phyloP scores from a whole-genome alignment of 2,888 invertebrate genomes.

The Xylocampa areola region DNA sequence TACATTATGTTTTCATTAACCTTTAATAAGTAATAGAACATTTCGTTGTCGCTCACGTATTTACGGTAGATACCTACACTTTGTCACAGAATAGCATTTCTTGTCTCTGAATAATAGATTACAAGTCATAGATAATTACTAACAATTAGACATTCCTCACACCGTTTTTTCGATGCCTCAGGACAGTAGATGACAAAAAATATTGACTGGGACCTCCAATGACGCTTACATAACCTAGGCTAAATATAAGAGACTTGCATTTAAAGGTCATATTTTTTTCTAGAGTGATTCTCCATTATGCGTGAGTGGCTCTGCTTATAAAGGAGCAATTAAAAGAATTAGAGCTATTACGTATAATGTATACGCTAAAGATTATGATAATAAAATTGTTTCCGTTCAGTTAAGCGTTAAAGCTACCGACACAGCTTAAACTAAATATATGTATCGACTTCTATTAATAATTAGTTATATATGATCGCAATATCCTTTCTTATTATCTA shows the following conservation, averaged over 20 bases:
- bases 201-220: constrained; percentile 52
- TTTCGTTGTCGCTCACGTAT: constrained; percentile 47
- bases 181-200: constrained; percentile 27
- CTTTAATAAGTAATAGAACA: constrained; percentile 44
- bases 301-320: constrained; percentile 69
- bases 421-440: constrained; percentile 45
- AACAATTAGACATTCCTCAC: constrained; percentile 51
- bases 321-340: constrained; percentile 78
- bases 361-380: constrained; percentile 70
- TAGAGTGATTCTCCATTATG: constrained; percentile 74
- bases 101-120: constrained; percentile 56
- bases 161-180: constrained; percentile 31
- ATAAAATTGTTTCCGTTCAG: constrained; percentile 68
- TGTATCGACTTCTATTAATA: constrained; percentile 25
- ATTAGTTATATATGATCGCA: constrained; percentile 10
- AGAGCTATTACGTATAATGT: constrained; percentile 73
- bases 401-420: constrained; percentile 57
- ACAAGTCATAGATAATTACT: constrained; percentile 54
- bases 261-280: constrained; percentile 81
- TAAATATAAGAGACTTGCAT: constrained; percentile 72
- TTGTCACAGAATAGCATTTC: constrained; percentile 26
- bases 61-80: constrained; percentile 14
- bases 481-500: constrained; percentile 15
- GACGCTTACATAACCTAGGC: constrained; percentile 50
- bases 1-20: constrained; percentile 42